These are phyloP conservation scores for Pluvialis apricaria DNA, from an alignment of 2,113 vertebrate species.

Conservation along the genomic window DNA sequence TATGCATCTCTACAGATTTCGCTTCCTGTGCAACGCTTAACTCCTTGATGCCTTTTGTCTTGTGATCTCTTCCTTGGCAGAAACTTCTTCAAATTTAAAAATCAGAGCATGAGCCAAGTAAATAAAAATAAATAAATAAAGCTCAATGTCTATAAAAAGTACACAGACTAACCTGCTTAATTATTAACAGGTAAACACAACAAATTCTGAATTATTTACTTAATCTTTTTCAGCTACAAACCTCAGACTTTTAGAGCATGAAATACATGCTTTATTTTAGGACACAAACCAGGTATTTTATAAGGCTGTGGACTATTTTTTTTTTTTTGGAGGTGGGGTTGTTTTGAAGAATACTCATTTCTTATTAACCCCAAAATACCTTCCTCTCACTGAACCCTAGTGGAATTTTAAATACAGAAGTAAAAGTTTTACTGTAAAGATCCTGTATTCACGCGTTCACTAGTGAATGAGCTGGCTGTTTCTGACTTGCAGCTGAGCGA, in stretches of 20 bases:
- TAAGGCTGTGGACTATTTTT: background rate
- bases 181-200: constrained; percentile 81
- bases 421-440: background rate
- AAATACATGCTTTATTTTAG: constrained; percentile 64
- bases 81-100: constrained; percentile 66
- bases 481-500: background rate
- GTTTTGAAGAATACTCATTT: background rate
- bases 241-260: constrained; percentile 70
- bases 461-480: background rate
- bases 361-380: constrained; percentile 48
- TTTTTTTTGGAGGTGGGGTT: background rate
- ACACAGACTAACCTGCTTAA: constrained; percentile 74
- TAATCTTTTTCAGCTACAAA: constrained; percentile 73
- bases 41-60: constrained; percentile 39
- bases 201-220: constrained; percentile 79
- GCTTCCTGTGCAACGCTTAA: constrained; percentile 16
- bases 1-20: background rate
- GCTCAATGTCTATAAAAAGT: constrained; percentile 69
- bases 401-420: constrained; percentile 26
- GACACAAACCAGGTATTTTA: constrained; percentile 61
- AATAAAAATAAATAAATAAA: constrained; percentile 74
- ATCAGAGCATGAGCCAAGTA: constrained; percentile 53
- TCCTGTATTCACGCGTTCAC: background rate
- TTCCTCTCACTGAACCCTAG: background rate
- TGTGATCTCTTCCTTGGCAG: background rate